Base-by-base conservation (phyloP, 2,113 vertebrate genomes). In the Perca flavescens region DNA sequence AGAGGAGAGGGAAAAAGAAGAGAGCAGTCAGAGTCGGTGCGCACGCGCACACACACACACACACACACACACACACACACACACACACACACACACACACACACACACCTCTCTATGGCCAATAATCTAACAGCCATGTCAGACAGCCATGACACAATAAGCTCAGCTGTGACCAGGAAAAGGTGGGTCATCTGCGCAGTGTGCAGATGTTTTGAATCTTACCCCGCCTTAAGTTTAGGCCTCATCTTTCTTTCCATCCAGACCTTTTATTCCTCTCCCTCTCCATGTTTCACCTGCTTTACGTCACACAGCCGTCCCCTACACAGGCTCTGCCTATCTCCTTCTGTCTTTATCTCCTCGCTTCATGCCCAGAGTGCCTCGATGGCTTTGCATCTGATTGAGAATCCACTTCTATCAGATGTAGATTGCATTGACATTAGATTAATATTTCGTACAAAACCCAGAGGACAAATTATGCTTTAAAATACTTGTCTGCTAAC, bases 371-470 rank as follows among this genome's bases (percentile, higher is more conserved):
- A 58, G 43, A 19, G 40, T 64, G 46, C 71, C 19, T 77, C 10
- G 16, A 9, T 60, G 54, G 63, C 69, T 86, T 79, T 77, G 66
- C 69, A 62, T 86, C 57, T 85, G 73, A 86, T 70, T 80, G 68
- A 81, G 76, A 76, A 64, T 86, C 53, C 13, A 52, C 9, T 15
- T 79, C n/a, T 65, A 57, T 80, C 49, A 58, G 47, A 80, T 64
- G 56, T 14, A 63, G 77, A 81, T 88, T 64, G 53, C 53, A 54
- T 3, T 54, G 60, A 53, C 47, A 71, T 85, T 74, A 60, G 46
- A 75, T 65, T 53, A 54, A 87, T 63, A 71, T 63, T 83, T 22
- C 56, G 49, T 31, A 66, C 43, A 57, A 83, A 78, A 61, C 61
- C 34, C 65, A 80, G 16, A 66, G 49, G 66, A 40, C 56, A 40